A percentile compares a stretch with the other conserved stretches of the same genome.
Evolutionary conservation across 2,888 invertebrate genomes (phyloP).

Genomic region (Drosophila dives): DNA sequence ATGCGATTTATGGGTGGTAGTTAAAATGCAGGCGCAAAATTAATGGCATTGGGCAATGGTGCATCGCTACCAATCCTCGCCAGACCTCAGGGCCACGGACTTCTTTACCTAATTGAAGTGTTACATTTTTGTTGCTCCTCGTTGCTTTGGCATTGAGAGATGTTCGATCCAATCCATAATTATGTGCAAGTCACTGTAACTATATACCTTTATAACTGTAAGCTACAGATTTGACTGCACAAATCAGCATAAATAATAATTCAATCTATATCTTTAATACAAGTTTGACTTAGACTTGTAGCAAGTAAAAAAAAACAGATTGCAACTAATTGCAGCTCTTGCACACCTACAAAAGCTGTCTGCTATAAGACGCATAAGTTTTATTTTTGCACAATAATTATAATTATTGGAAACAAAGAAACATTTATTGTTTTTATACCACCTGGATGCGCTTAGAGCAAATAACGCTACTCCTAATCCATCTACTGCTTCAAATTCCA

Average conservation of each 20-base stretch:
- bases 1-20: constrained; percentile 73
- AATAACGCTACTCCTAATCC: constrained; percentile 2
- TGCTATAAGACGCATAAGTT: background rate
- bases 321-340: background rate
- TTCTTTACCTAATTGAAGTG: constrained; percentile 8
- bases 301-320: background rate
- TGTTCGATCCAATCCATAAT: constrained; percentile 1
- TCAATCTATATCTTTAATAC: background rate
- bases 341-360: constrained; percentile 1
- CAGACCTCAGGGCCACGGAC: constrained; percentile 10
- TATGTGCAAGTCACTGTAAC: background rate
- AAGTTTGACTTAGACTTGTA: background rate
- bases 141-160: constrained; percentile 20
- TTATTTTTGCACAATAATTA: background rate
- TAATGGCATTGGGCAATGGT: constrained; percentile 60
- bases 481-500: constrained; percentile 2
- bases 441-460: constrained; percentile 14
- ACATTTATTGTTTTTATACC: background rate
- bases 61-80: constrained; percentile 11
- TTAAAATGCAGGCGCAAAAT: constrained; percentile 68
- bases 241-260: background rate
- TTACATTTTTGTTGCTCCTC: constrained; percentile 4
- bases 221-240: background rate
- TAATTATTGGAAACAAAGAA: background rate
- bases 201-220: background rate